Evolutionary conservation across 2,888 invertebrate species (phyloP), one percentile per base, ranked within the genome.

Genomic region (Emmelina monodactyla): DNA sequence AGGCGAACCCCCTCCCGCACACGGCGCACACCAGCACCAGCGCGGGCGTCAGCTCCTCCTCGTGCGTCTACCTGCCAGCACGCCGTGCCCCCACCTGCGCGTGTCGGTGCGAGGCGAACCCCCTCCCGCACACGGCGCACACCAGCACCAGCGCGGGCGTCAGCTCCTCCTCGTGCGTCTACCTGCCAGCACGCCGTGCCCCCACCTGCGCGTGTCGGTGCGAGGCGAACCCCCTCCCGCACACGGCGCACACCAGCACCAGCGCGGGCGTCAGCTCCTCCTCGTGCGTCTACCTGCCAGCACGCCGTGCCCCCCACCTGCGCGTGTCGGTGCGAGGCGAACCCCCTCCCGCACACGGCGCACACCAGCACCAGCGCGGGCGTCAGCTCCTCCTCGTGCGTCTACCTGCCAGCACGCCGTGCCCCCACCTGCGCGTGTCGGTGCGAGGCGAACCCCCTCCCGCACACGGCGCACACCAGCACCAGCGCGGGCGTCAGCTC

Each of bases 81-180:
- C n/a, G n/a, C n/a, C n/a, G n/a, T n/a, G n/a, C n/a, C n/a, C n/a
- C n/a, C n/a, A 68, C 67, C 62, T 66, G 55, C 1, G 68, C 71
- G 9, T 65, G 56, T 0, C 14, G 22, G 0, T 47, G 38, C 43
- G 69, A 64, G 10, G 65, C 41, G 48, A 78, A 79, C 12, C 73
- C 76, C 1, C 70, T 46, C 4, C 45, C 37, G 44, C 82, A 82
- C 0, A 59, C 53, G 0, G 57, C 58, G 38, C 81, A 82, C 7
- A 68, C 69, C 2, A 59, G 51, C 38, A 79, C 63, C 3, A 63
- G 53, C 1, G 59, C 54, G 1, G 64, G 68, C 1, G 64, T 47
- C 3, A 63, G 50, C 28, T 71, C 68, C 40, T 79, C 73, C 34
- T 79, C 76, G 38, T 83, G 83, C 2, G 79, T n/a, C n/a, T n/a